Conservation (phyloP, 2,888 invertebrate species). For the Incurvaria masculella region DNA sequence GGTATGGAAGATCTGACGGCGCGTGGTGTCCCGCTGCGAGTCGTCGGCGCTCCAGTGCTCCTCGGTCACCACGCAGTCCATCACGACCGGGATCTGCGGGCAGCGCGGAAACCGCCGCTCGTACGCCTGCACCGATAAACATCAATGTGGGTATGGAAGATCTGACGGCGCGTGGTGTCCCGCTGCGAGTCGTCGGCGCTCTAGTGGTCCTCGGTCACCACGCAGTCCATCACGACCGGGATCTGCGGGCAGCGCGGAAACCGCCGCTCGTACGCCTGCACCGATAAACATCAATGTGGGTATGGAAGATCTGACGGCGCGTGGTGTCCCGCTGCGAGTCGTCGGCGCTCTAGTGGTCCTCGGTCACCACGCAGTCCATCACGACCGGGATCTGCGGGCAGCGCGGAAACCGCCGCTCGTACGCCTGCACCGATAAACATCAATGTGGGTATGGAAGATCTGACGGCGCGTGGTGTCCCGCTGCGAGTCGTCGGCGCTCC, state of each 20-base stretch:
- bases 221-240: slow-evolving; percentile 89
- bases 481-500: slow-evolving; percentile 72
- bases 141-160: too few relatives aligned
- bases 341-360: slow-evolving; percentile 74
- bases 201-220: slow-evolving; percentile 72
- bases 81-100: slow-evolving; percentile 91
- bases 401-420: slow-evolving; percentile 89
- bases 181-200: slow-evolving; percentile 74
- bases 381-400: slow-evolving; percentile 95
- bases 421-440: slow-evolving; percentile 77
- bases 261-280: slow-evolving; percentile 88
- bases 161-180: slow-evolving; percentile 78
- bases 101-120: slow-evolving; percentile 91
- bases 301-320: too few relatives aligned
- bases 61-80: slow-evolving; percentile 77
- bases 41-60: slow-evolving; percentile 78
- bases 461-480: slow-evolving; percentile 79
- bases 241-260: slow-evolving; percentile 94
- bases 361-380: slow-evolving; percentile 77
- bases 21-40: slow-evolving; percentile 72
- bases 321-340: slow-evolving; percentile 77
- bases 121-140: slow-evolving; percentile 79
- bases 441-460: too few relatives aligned
- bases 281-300: too few relatives aligned
- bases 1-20: too few relatives aligned